Evolutionary conservation across 2,113 vertebrate species (phyloP).

Genomic region (Engraulis encrasicolus): DNA sequence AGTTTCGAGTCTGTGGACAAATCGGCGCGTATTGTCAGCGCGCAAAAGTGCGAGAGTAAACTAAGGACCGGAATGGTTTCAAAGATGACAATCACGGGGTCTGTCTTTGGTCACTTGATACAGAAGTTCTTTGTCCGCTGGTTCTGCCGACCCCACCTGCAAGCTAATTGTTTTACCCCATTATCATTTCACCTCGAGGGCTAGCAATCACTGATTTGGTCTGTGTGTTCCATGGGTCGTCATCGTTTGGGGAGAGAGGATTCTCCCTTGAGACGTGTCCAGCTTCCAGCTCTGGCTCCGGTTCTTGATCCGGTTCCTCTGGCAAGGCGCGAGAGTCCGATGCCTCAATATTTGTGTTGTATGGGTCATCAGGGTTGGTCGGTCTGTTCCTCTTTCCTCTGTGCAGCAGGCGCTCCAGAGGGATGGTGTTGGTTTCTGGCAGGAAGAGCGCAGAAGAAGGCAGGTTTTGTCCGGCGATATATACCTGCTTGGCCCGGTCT

Average conservation of each 20-base stretch:
- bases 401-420: slow-evolving; percentile 82
- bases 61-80: neutral
- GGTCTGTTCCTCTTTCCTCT: slow-evolving; percentile 82
- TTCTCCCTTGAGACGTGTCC: slow-evolving; percentile 72
- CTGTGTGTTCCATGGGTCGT: slow-evolving; percentile 80
- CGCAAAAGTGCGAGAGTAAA: slow-evolving; percentile 13
- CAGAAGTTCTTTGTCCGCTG: neutral
- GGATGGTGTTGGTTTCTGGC: slow-evolving; percentile 84
- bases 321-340: slow-evolving; percentile 77
- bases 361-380: slow-evolving; percentile 69
- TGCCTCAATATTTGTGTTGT: slow-evolving; percentile 63
- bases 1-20: neutral
- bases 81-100: neutral
- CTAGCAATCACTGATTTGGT: slow-evolving; percentile 64
- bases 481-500: slow-evolving; percentile 82
- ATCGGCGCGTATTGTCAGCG: neutral
- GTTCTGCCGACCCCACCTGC: neutral
- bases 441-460: slow-evolving; percentile 86
- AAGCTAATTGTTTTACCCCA: slow-evolving; percentile 51
- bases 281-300: slow-evolving; percentile 63
- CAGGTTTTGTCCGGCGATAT: slow-evolving; percentile 77
- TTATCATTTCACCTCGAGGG: slow-evolving; percentile 66
- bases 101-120: neutral
- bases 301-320: slow-evolving; percentile 55
- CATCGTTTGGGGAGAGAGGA: slow-evolving; percentile 62